Percentiles rank a stretch among this genome's conserved stretches.
These are phyloP conservation scores for Heliconius erato DNA, from an alignment of 2,888 invertebrate species.

Conservation along the genomic window DNA sequence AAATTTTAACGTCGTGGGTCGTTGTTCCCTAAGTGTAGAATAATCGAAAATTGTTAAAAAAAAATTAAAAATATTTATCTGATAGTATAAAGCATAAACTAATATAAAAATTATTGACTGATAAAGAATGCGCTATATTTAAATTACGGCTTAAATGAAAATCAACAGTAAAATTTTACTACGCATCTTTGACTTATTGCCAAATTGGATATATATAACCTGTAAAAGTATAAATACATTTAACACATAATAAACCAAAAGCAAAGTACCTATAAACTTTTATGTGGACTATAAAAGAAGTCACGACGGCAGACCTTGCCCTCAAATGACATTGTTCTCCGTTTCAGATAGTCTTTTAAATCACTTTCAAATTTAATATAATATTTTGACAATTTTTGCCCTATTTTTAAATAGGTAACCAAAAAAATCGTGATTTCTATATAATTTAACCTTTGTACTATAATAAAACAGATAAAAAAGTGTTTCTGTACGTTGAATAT, in stretches of 20 bases:
- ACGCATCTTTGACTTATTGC: slow-evolving; percentile 22
- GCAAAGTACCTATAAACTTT: slow-evolving; percentile 64
- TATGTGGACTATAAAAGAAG: slow-evolving; percentile 63
- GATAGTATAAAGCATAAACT: no score
- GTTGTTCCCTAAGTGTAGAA: no score
- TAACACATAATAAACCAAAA: slow-evolving; percentile 64
- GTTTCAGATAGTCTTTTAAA: slow-evolving; percentile 54
- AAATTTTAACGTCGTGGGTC: no score
- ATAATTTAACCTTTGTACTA: neutral
- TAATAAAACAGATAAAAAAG: neutral
- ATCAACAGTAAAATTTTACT: neutral
- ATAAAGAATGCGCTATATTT: neutral
- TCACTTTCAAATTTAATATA: slow-evolving; percentile 38
- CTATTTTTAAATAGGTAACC: neutral
- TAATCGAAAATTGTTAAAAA: no score
- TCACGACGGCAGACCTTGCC: slow-evolving; percentile 56
- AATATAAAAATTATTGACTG: no score
- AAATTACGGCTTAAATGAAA: neutral
- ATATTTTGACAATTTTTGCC: neutral
- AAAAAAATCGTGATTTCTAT: neutral
- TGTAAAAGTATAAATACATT: slow-evolving; percentile 57
- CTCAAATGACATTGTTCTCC: slow-evolving; percentile 56
- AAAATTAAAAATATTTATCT: no score
- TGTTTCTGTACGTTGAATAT: neutral
- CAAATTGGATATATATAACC: slow-evolving; percentile 45